Conservation (phyloP, 2,888 invertebrate genomes). For the Nomada hirtipes region DNA sequence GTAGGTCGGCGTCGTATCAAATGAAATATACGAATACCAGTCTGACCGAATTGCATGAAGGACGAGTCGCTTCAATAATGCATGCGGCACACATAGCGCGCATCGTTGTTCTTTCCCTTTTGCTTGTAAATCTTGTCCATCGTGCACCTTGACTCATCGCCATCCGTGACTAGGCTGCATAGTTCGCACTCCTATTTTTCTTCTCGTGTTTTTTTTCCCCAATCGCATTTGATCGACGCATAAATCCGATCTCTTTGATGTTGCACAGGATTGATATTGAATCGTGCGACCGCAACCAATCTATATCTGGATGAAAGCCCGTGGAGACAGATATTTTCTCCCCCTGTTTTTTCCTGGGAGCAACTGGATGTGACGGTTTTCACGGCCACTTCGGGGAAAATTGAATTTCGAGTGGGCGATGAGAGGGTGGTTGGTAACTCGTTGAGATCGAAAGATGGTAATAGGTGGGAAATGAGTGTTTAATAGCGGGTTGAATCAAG, state of each 20-base stretch:
- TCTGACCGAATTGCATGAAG: slow-evolving; percentile 66
- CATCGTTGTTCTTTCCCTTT: slow-evolving; percentile 12
- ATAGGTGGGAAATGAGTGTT: background rate
- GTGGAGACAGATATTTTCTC: background rate
- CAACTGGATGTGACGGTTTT: background rate
- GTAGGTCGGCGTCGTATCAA: slow-evolving; percentile 69
- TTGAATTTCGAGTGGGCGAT: background rate
- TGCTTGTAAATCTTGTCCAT: slow-evolving; percentile 41
- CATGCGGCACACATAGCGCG: slow-evolving; percentile 53
- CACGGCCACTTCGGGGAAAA: slow-evolving; percentile 8
- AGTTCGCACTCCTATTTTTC: background rate
- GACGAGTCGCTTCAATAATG: slow-evolving; percentile 60
- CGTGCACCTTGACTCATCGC: slow-evolving; percentile 10
- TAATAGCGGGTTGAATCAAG: too few relatives aligned
- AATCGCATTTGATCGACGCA: background rate
- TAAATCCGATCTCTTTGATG: slow-evolving; percentile 20
- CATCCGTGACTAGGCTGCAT: slow-evolving; percentile 32
- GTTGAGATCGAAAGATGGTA: background rate
- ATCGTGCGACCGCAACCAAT: slow-evolving; percentile 16
- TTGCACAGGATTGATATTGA: slow-evolving; percentile 19
- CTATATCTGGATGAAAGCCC: slow-evolving; percentile 18
- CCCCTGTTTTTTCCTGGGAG: background rate
- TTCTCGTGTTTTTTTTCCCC: background rate
- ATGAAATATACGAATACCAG: slow-evolving; percentile 57
- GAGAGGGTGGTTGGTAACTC: background rate